Evolutionary conservation across 2,797 vertebrate genomes (phyloP), one percentile per base, ranked within the genome.

Genomic region (Protosalanx chinensis): DNA sequence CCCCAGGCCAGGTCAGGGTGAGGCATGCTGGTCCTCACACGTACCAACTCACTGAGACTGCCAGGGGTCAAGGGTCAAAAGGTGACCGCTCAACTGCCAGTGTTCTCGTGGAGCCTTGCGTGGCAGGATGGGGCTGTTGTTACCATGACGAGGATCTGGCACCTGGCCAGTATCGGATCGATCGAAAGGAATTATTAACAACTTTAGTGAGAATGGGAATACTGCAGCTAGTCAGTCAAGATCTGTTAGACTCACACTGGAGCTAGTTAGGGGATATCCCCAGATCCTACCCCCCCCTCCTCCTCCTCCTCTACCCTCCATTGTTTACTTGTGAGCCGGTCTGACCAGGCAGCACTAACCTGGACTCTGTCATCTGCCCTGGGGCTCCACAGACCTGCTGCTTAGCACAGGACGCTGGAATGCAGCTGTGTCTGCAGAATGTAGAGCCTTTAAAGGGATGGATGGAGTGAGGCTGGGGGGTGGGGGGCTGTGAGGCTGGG

Each of bases 401-500:
- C 87, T 88, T 88, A 76, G 81, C 81, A 83, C 77, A 27, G 59
- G 27, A 63, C 27, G 5, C 41, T 74, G 85, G 89, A 91, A 91
- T 88, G 82, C 85, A 76, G 86, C 87, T 88, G 83, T 75, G 83
- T 86, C 79, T 85, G 88, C 87, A 86, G 81, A 89, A 83, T 72
- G 76, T 85, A 80, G 72, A 80, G 80, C 83, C 83, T 85, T 85
- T 89, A 86, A 86, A 85, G 76, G 83, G 85, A 3, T 41, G 41
- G 41, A 41, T 41, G 41, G 10, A 37, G 35, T 1, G 23, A 27
- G 23, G 23, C 23, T 27, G 23, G 23, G 23, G 1, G 23, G 23
- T 27, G 23, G 23, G 23, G 23, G 23, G 23, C 23, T 27, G 23
- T 27, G 23, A 27, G 23, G 23, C 23, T 27, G 23, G 23, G 23